phyloP scores from a whole-genome alignment of 2,113 vertebrate species.

The Emydura subglobosa region DNA sequence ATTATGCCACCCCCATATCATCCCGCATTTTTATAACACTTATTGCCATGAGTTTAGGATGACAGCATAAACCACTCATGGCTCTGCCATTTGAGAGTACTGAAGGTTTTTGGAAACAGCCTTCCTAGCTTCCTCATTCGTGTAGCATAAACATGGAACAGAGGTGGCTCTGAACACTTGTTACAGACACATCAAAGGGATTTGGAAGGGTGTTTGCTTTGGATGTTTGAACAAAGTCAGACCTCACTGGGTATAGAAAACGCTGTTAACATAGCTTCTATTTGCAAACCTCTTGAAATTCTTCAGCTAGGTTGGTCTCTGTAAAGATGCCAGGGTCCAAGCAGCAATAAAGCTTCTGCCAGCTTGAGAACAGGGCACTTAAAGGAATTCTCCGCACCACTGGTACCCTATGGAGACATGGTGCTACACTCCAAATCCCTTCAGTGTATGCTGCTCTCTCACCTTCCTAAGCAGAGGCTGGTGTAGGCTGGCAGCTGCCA shows the following conservation, averaged over 20 bases:
- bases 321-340: neutral
- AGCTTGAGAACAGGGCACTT: neutral
- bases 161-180: neutral
- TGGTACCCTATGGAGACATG: neutral
- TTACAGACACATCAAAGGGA: neutral
- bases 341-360: neutral
- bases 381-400: neutral
- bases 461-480: neutral
- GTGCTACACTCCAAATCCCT: neutral
- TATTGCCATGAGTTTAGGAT: too few relatives aligned
- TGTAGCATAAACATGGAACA: neutral
- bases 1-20: neutral
- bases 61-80: neutral
- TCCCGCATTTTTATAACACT: neutral
- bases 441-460: neutral
- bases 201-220: neutral
- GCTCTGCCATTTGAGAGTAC: fast-evolving
- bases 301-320: neutral
- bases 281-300: neutral
- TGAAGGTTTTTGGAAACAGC: neutral
- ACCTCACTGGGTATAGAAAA: neutral
- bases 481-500: neutral
- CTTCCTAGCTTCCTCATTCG: neutral
- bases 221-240: neutral
- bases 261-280: neutral